Evolutionary conservation across 2,797 vertebrate species (phyloP).

Genomic region (Crax fasciolata): DNA sequence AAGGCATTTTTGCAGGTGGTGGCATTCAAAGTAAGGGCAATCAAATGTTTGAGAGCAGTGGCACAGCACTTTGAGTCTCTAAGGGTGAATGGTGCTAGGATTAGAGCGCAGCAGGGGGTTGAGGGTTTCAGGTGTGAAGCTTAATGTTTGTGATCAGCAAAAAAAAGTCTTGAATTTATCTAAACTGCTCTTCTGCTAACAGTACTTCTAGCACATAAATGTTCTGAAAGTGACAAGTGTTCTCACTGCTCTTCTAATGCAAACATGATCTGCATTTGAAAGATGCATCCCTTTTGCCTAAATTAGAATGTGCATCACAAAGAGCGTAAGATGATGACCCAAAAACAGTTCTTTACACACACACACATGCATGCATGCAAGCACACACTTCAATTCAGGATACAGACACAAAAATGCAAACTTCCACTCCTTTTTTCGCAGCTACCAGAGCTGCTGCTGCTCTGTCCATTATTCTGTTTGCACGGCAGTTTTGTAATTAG

Average conservation of each 20-base stretch:
- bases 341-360: conserved; percentile 72
- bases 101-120: conserved; percentile 89
- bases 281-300: conserved; percentile 85
- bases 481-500: conserved; percentile 63
- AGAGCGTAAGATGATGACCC: conserved; percentile 85
- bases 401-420: conserved; percentile 49
- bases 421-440: conserved; percentile 57
- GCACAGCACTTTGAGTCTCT: conserved; percentile 87
- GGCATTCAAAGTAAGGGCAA: conserved; percentile 92
- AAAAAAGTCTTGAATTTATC: conserved; percentile 91
- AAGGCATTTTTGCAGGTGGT: conserved; percentile 94
- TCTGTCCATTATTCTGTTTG: conserved; percentile 39
- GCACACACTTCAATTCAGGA: conserved; percentile 25
- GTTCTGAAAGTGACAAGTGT: conserved; percentile 90
- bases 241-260: conserved; percentile 88
- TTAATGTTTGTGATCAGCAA: conserved; percentile 91
- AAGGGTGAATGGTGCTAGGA: conserved; percentile 92
- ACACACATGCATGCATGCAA: not conserved
- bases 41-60: conserved; percentile 91
- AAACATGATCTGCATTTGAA: conserved; percentile 91
- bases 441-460: conserved; percentile 43
- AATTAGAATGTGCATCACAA: conserved; percentile 88
- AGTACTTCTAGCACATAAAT: conserved; percentile 91
- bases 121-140: conserved; percentile 92
- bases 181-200: conserved; percentile 91